Evolutionary conservation across 2,113 vertebrate genomes (phyloP), one percentile per base, ranked within the genome.

Genomic region (Pongo pygmaeus): DNA sequence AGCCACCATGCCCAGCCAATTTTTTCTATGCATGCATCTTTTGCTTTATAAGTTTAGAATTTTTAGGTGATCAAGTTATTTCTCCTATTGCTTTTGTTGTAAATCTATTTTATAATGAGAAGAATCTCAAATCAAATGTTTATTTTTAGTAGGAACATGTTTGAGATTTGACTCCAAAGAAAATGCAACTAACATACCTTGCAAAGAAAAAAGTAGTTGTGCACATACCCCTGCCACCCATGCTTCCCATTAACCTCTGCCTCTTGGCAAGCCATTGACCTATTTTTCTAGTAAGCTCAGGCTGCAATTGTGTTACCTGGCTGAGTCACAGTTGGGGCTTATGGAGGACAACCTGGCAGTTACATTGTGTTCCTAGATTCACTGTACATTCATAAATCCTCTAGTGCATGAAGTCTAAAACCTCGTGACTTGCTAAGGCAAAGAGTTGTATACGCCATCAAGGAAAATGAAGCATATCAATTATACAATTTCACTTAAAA

Each of bases 191-290:
- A 25, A 94, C 35, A 6, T 46, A 88, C 3, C 86, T 79, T 57
- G 48, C 9, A 81, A 93, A 43, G 30, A 64, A 69, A 38, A 70
- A 81, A 59, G n/a, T 43, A 92, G 72, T 16, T 72, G n/a, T 22
- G 22, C 16, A 16, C 20, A 40, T 4, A 30, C 14, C 57, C 43
- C 8, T 20, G 9, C 18, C 52, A 22, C 8, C 40, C 35, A 3
- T 25, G 32, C 52, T 55, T 61, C 88, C 94, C 97, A 86, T 94
- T 97, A 97, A 97, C 98, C 97, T 97, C 96, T 98, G 97, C 97
- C 98, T 98, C 97, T 97, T 98, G 98, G 98, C 97, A 97, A 98
- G 93, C 91, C 92, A 95, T 78, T 98, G 98, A 97, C 98, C 98
- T 97, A 97, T 98, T 98, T 98, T 98, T 95, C 96, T 96, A 97